A percentile compares a stretch with the other conserved stretches of the same genome.
Evolutionary conservation across 2,888 invertebrate genomes (phyloP).

Genomic region (Agriopis marginaria): DNA sequence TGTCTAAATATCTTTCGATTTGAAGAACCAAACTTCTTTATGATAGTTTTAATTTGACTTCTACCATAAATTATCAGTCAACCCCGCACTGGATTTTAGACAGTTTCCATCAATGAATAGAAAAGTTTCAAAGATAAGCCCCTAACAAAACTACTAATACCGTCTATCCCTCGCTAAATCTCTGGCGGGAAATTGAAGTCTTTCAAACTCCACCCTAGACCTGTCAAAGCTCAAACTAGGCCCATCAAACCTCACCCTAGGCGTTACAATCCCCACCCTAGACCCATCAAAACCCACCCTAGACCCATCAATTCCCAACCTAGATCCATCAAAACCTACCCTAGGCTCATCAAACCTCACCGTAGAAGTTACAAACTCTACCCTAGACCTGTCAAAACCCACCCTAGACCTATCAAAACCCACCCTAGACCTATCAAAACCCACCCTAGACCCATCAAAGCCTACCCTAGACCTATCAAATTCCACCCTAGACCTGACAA

Average conservation of each 20-base stretch:
- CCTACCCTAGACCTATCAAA: constrained; percentile 1
- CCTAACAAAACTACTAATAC: constrained; percentile 14
- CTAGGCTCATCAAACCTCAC: not conserved
- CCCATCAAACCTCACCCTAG: not conserved
- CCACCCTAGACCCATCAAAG: constrained; percentile 1
- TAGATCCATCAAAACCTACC: too few relatives aligned
- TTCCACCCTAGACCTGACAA: not conserved
- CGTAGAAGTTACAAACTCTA: not conserved
- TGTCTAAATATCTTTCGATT: not conserved
- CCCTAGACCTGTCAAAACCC: not conserved
- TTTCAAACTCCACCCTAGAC: constrained; percentile 1
- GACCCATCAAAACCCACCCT: not conserved
- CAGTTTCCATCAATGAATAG: constrained; percentile 12
- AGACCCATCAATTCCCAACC: not conserved
- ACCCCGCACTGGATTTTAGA: not conserved
- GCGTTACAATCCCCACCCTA: not conserved
- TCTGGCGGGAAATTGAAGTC: constrained; percentile 1
- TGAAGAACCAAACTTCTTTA: not conserved
- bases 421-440: constrained; percentile 9
- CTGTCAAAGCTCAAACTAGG: not conserved
- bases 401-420: not conserved
- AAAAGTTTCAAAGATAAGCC: constrained; percentile 7
- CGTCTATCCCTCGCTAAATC: constrained; percentile 8
- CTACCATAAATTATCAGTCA: not conserved
- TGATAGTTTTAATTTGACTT: constrained; percentile 4